Percentiles rank a stretch among this genome's conserved stretches.
These are phyloP conservation scores for Agonopterix heracliana DNA, from an alignment of 2,888 invertebrate genomes.

Conservation along the genomic window DNA sequence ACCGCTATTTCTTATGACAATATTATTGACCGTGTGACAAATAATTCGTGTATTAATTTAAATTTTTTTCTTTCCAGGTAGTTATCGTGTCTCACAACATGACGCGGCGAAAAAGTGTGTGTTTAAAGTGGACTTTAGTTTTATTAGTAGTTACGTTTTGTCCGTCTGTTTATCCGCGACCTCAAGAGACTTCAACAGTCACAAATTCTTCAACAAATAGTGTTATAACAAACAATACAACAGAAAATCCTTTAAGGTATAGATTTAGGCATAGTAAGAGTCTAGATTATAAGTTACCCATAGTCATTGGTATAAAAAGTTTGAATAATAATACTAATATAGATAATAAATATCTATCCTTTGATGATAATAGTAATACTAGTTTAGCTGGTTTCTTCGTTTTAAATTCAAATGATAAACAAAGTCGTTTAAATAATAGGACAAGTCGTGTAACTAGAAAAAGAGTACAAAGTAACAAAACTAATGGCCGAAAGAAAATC, in stretches of 20 bases:
- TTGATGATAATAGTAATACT: too few relatives aligned
- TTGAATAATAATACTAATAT: background rate
- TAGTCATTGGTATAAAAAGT: conserved; percentile 31
- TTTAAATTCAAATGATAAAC: background rate
- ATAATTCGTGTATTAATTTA: background rate
- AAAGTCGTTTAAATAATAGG: conserved; percentile 14
- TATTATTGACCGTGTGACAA: background rate
- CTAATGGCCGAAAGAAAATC: background rate
- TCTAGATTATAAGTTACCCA: conserved; percentile 27
- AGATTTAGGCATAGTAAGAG: conserved; percentile 34
- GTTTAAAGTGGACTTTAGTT: conserved; percentile 64
- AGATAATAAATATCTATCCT: too few relatives aligned
- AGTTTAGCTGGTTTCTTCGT: too few relatives aligned
- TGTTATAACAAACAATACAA: conserved; percentile 38
- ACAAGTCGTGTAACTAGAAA: conserved; percentile 24
- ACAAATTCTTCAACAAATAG: conserved; percentile 24
- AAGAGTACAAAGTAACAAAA: conserved; percentile 20
- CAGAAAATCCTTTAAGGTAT: conserved; percentile 60
- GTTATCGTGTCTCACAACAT: conserved; percentile 37
- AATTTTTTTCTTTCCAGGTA: conserved; percentile 58
- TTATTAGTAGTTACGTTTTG: conserved; percentile 54
- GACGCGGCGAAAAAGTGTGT: conserved; percentile 63
- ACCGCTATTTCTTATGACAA: background rate
- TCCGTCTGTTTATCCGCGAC: conserved; percentile 52
- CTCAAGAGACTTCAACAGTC: conserved; percentile 41